phyloP scores from a whole-genome alignment of 92 coral and sea anemone species.

The Nematostella vectensis region DNA sequence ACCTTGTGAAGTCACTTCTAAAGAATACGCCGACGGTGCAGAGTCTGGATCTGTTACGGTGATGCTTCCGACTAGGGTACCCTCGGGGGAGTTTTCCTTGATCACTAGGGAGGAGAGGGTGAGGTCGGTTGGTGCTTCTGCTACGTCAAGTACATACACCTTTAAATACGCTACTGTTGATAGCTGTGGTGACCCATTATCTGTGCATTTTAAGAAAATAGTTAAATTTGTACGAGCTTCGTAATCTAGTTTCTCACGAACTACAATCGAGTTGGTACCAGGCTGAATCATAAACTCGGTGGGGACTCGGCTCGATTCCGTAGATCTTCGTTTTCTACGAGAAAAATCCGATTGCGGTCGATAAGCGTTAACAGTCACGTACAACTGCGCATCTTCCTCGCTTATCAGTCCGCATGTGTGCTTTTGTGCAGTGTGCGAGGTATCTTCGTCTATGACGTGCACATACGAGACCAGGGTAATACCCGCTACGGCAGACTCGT shows the following conservation, averaged over 20 bases:
- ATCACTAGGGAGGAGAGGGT: slow-evolving; percentile 28
- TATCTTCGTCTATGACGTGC: slow-evolving; percentile 45
- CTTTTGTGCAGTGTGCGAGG: slow-evolving; percentile 34
- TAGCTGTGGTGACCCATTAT: slow-evolving; percentile 45
- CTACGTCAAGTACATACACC: slow-evolving; percentile 50
- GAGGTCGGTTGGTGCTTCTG: slow-evolving; percentile 50
- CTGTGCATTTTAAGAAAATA: slow-evolving; percentile 49
- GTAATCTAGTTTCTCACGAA: slow-evolving; percentile 36
- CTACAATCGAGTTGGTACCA: slow-evolving; percentile 54
- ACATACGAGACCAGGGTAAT: slow-evolving; percentile 55
- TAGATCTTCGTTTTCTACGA: slow-evolving; percentile 22
- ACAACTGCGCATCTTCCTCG: slow-evolving; percentile 43
- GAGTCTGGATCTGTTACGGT: slow-evolving; percentile 47
- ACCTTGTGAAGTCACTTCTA: slow-evolving; percentile 51
- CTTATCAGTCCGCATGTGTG: slow-evolving; percentile 53
- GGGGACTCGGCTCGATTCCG: slow-evolving; percentile 27
- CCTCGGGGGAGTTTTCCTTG: slow-evolving; percentile 35
- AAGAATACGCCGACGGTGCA: slow-evolving; percentile 40
- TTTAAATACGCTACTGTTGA: slow-evolving; percentile 34
- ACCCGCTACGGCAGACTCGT: slow-evolving; percentile 53
- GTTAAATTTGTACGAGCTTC: slow-evolving; percentile 40
- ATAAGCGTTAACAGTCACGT: slow-evolving; percentile 35
- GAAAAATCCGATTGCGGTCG: slow-evolving; percentile 18
- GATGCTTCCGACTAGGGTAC: slow-evolving; percentile 25
- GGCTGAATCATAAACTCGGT: slow-evolving; percentile 51